Conservation (phyloP, 2,113 vertebrate species). For the Alectura lathami region DNA sequence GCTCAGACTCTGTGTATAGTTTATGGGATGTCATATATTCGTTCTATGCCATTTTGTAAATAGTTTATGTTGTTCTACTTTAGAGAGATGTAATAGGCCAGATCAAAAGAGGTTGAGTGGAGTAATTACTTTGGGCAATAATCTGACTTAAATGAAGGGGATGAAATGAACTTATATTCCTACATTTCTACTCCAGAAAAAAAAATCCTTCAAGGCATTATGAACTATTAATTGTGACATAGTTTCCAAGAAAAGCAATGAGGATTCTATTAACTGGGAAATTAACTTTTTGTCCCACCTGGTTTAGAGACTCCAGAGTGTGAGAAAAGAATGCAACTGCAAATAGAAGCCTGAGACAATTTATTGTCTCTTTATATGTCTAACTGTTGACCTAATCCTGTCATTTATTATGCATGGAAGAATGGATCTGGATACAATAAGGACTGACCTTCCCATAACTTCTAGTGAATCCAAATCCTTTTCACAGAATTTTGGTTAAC, state of each 20-base stretch:
- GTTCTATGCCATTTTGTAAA: not conserved
- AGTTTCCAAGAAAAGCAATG: not conserved
- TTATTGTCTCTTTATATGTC: not conserved
- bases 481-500: slow-evolving; percentile 74
- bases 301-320: not conserved
- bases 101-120: not conserved
- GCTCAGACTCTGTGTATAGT: not conserved
- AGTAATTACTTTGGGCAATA: not conserved
- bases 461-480: slow-evolving; percentile 66
- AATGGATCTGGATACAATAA: slow-evolving; percentile 66
- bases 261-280: not conserved
- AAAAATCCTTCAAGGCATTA: not conserved
- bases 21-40: not conserved
- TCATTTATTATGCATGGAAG: slow-evolving; percentile 38
- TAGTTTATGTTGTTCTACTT: not conserved
- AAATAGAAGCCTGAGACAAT: not conserved
- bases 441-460: slow-evolving; percentile 63
- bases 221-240: not conserved
- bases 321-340: not conserved
- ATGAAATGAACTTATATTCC: not conserved
- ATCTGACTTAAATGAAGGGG: not conserved
- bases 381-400: not conserved
- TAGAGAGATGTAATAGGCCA: not conserved
- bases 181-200: not conserved
- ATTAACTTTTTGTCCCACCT: not conserved